These are phyloP conservation scores for Gandaritis pyraliata DNA, from an alignment of 2,888 invertebrate genomes.

Conservation along the genomic window DNA sequence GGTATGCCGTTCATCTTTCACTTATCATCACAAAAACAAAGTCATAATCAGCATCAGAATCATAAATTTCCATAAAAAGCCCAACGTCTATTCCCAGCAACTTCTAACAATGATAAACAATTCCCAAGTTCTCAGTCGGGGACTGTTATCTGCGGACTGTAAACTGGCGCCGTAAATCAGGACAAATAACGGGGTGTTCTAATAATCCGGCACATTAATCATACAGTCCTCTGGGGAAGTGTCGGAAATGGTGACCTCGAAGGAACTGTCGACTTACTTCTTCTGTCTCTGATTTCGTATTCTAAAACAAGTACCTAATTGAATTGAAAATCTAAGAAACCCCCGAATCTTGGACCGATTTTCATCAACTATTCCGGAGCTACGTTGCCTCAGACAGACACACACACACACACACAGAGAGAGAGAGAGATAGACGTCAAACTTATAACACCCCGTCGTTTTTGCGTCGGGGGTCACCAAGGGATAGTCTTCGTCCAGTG, in stretches of 20 bases:
- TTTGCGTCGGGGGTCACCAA: no score
- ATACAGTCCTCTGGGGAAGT: constrained; percentile 33
- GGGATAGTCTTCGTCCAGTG: no score
- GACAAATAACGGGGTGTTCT: constrained; percentile 41
- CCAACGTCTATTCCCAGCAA: constrained; percentile 8
- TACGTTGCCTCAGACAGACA: no score
- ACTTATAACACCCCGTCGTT: no score
- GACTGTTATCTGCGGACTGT: constrained; percentile 42
- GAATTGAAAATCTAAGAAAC: no score
- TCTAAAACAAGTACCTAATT: no score
- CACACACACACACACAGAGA: no score
- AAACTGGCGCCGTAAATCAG: constrained; percentile 40
- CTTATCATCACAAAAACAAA: constrained; percentile 2
- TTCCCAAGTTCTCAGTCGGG: constrained; percentile 32
- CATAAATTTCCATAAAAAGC: constrained; percentile 20
- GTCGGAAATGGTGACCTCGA: constrained; percentile 17
- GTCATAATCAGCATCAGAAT: constrained; percentile 3
- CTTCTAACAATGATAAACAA: constrained; percentile 36
- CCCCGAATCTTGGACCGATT: no score
- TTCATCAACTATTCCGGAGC: no score
- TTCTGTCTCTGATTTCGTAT: not conserved
- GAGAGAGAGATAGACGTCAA: no score
- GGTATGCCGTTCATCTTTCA: not conserved
- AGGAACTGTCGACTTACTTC: constrained; percentile 10
- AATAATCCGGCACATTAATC: constrained; percentile 47